phyloP scores from a whole-genome alignment of 2,113 vertebrate genomes.

The Ondatra zibethicus region DNA sequence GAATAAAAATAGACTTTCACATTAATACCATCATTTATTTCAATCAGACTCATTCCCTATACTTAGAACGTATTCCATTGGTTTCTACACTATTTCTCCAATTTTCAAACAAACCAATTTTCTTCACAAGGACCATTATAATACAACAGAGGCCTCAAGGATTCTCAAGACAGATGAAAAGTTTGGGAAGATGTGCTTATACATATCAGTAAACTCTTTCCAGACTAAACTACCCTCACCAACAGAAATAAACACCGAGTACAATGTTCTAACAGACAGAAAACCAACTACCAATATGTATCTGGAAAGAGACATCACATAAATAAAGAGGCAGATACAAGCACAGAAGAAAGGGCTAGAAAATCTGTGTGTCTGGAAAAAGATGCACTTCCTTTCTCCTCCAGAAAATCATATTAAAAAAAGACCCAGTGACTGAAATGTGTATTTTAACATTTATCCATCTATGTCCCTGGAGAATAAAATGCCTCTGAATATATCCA shows the following conservation, averaged over 20 bases:
- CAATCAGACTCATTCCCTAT: constrained; percentile 19
- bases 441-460: constrained; percentile 4
- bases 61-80: constrained; percentile 33
- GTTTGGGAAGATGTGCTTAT: constrained; percentile 1
- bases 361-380: not conserved
- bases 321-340: not conserved
- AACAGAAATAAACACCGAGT: constrained; percentile 14
- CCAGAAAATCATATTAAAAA: not conserved
- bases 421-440: not conserved
- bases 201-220: not conserved
- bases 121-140: not conserved
- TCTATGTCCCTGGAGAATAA: not conserved
- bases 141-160: not conserved
- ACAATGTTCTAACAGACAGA: constrained; percentile 30
- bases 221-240: not conserved
- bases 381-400: not conserved
- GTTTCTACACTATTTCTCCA: constrained; percentile 28
- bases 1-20: constrained; percentile 73
- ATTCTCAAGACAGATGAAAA: constrained; percentile 38
- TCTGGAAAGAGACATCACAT: constrained; percentile 11
- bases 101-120: constrained; percentile 50
- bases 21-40: constrained; percentile 78
- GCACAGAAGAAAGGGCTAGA: not conserved
- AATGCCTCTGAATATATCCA: not conserved
- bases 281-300: not conserved